Conservation (phyloP, 2,113 vertebrate species). For the Anoplopoma fimbria region DNA sequence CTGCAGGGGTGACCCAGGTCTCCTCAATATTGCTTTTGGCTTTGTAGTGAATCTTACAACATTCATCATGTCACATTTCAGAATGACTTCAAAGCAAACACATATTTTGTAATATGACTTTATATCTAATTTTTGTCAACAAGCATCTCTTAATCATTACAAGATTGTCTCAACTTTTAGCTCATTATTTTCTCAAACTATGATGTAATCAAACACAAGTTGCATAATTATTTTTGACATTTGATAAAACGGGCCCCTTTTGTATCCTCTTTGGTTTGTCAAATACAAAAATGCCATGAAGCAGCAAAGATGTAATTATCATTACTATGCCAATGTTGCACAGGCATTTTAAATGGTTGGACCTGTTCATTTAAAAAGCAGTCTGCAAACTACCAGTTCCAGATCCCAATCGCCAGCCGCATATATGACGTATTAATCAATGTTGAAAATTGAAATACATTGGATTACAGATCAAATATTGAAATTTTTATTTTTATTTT, state of each 20-base stretch:
- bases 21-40: constrained; percentile 24
- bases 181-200: not conserved
- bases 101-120: not conserved
- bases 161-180: not conserved
- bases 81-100: constrained; percentile 1
- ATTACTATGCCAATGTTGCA: too few relatives aligned
- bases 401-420: not conserved
- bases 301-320: not conserved
- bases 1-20: constrained; percentile 25
- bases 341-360: not conserved
- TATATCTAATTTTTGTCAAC: not conserved
- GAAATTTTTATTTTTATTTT: too few relatives aligned
- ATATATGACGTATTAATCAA: not conserved
- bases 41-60: constrained; percentile 20
- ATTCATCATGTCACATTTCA: constrained; percentile 15
- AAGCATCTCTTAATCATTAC: not conserved
- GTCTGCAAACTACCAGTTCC: not conserved
- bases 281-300: not conserved
- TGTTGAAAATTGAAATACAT: not conserved
- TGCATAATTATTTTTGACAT: not conserved
- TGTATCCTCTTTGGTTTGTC: not conserved
- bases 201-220: not conserved
- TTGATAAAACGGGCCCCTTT: not conserved
- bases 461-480: not conserved
- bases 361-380: not conserved